phyloP scores from a whole-genome alignment of 2,797 vertebrate species.

The Megalops cyprinoides region DNA sequence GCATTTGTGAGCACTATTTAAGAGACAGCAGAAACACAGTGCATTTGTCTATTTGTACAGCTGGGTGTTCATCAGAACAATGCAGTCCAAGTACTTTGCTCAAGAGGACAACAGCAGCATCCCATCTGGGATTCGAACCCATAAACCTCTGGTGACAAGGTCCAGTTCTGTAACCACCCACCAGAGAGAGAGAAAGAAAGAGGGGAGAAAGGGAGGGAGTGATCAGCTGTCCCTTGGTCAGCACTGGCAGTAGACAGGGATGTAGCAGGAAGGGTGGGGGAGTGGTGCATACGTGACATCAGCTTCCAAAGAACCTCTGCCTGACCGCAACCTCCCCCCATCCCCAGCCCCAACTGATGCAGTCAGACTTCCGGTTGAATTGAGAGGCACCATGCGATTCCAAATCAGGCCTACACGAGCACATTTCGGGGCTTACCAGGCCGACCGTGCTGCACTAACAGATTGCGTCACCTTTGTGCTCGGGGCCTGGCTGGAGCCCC shows the following conservation, averaged over 20 bases:
- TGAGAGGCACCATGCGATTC: constrained; percentile 2
- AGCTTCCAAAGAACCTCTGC: neutral
- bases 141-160: neutral
- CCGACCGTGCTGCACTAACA: neutral
- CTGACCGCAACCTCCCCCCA: neutral
- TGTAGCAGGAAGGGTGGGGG: neutral
- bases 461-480: constrained; percentile 11
- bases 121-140: neutral
- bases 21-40: too few relatives aligned
- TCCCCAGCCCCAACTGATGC: neutral
- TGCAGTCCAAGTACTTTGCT: too few relatives aligned
- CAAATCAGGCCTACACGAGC: neutral
- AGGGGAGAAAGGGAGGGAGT: neutral
- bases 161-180: neutral
- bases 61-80: neutral
- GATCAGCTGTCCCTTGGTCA: neutral
- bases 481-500: neutral
- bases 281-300: neutral
- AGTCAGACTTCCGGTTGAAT: constrained; percentile 1
- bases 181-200: neutral
- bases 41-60: neutral
- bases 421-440: neutral
- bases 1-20: neutral
- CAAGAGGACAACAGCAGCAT: neutral
- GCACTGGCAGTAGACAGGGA: neutral